Percentiles rank a stretch among this genome's conserved stretches.
These are phyloP conservation scores for Halyomorpha halys DNA, from an alignment of 1,140 invertebrate genomes.

Conservation along the genomic window DNA sequence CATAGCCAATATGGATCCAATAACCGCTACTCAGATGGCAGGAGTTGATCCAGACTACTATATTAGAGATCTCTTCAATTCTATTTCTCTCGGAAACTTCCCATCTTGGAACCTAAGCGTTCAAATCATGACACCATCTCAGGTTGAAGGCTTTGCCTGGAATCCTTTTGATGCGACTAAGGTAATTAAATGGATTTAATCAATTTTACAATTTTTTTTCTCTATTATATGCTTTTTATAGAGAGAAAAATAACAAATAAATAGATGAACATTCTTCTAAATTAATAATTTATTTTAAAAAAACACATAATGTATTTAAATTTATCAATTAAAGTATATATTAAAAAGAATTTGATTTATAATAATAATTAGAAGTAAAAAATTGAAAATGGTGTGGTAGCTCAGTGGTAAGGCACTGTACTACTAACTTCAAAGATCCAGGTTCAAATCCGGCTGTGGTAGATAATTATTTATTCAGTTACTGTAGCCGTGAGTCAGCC, in stretches of 20 bases:
- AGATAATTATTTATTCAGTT: no score
- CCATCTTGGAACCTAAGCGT: slow-evolving; percentile 72
- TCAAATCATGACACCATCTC: slow-evolving; percentile 62
- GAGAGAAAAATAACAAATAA: not conserved
- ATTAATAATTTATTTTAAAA: not conserved
- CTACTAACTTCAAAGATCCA: no score
- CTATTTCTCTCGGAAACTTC: slow-evolving; percentile 68
- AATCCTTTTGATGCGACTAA: slow-evolving; percentile 91
- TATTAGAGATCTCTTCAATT: slow-evolving; percentile 79
- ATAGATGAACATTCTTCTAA: no score
- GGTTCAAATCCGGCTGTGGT: no score
- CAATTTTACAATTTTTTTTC: no score
- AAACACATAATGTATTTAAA: no score
- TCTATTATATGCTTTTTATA: not conserved
- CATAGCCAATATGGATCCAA: slow-evolving; percentile 67
- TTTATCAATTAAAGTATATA: no score
- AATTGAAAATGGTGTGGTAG: no score
- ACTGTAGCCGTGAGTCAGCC: no score
- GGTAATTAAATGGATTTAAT: slow-evolving; percentile 34
- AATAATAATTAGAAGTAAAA: no score
- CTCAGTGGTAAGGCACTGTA: no score
- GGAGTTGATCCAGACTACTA: slow-evolving; percentile 76
- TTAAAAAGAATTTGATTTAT: no score
- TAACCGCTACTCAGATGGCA: slow-evolving; percentile 58
- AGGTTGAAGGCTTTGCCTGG: slow-evolving; percentile 59